Evolutionary conservation across 1,140 invertebrate species (phyloP).

Genomic region (Elysia chlorotica): DNA sequence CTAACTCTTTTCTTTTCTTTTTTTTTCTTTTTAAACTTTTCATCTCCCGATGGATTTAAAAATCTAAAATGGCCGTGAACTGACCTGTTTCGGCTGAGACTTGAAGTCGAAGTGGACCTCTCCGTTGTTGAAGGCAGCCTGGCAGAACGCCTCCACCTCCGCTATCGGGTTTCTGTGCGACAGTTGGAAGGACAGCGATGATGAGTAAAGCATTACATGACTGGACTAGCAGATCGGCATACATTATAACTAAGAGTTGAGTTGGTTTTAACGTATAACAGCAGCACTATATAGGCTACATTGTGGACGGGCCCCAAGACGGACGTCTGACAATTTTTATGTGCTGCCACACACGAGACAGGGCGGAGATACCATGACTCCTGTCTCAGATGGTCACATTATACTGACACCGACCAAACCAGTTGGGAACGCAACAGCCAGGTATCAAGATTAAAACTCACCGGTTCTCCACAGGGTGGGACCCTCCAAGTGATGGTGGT

Average conservation of each 20-base stretch:
- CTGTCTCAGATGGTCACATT: too few species aligned
- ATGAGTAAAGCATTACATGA: too few species aligned
- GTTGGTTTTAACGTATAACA: neutral
- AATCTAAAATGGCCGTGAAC: neutral
- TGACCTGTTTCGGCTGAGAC: conserved; percentile 15
- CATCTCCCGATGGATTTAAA: neutral
- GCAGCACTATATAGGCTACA: neutral
- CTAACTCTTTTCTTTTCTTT: neutral
- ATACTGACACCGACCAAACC: too few species aligned
- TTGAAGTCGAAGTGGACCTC: conserved; percentile 14
- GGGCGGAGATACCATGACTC: too few species aligned
- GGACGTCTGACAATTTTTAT: too few species aligned
- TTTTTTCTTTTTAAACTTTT: neutral
- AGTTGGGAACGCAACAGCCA: too few species aligned
- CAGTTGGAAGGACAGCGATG: neutral
- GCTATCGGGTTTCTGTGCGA: conserved; percentile 39
- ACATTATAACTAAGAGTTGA: neutral
- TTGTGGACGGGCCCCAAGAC: neutral
- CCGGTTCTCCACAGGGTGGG: neutral
- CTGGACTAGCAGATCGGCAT: too few species aligned
- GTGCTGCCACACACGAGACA: too few species aligned
- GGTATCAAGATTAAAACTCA: too few species aligned
- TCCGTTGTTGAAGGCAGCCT: conserved; percentile 10
- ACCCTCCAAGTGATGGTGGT: too few species aligned
- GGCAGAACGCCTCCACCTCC: conserved; percentile 39